Evolutionary conservation across 2,888 invertebrate genomes (phyloP).

Genomic region (Falcaria lacertinaria): DNA sequence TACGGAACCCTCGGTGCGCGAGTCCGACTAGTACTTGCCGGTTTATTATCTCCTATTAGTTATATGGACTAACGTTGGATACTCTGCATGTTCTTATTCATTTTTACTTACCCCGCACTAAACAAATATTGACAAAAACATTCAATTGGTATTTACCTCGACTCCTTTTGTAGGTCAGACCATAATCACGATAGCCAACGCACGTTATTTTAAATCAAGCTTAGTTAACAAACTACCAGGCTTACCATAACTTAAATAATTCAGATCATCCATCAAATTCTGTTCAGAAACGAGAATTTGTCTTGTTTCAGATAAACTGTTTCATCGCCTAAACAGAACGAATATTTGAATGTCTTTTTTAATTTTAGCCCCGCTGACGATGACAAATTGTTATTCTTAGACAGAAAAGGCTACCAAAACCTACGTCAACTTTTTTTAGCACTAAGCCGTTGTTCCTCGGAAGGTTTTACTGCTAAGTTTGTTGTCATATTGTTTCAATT

Average conservation of each 20-base stretch:
- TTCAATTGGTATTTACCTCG: no score
- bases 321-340: slow-evolving; percentile 29
- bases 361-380: slow-evolving; percentile 32
- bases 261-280: slow-evolving; percentile 61
- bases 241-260: slow-evolving; percentile 51
- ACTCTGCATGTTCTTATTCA: no score
- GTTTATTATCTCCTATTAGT: no score
- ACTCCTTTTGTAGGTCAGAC: no score
- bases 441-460: background rate
- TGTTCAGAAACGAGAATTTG: slow-evolving; percentile 38
- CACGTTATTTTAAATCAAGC: slow-evolving; percentile 8
- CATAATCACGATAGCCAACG: no score
- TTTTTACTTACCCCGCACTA: no score
- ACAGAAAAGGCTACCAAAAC: background rate
- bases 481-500: no score
- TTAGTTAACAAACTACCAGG: slow-evolving; percentile 26
- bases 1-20: no score
- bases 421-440: background rate
- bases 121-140: no score
- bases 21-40: no score
- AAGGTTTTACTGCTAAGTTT: background rate
- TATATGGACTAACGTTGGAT: no score
- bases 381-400: slow-evolving; percentile 31
- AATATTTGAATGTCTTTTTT: slow-evolving; percentile 43
- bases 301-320: slow-evolving; percentile 38